Evolutionary conservation across 2,888 invertebrate genomes (phyloP), one percentile per base, ranked within the genome.

Genomic region (Latrodectus elegans): DNA sequence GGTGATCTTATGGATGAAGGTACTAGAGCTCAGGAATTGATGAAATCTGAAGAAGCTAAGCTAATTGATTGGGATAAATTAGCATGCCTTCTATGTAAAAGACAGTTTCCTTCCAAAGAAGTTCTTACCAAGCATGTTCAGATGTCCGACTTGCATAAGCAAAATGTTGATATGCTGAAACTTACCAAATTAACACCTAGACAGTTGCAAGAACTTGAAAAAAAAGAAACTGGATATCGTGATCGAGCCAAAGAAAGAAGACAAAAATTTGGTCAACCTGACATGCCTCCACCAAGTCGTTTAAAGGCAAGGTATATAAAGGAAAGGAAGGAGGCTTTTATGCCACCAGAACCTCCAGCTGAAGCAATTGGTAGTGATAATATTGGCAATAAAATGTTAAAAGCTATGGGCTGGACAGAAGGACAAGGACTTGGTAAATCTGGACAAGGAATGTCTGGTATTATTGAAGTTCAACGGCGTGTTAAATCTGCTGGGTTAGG

Each of bases 321-420:
- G 91, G 93, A 93, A 83, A 92, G 78, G 22, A 88, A 87, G 77
- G 78, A 89, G 51, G 76, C 87, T 4, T 88, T 71, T 68, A 70
- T 92, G 89, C 91, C 93, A 91, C 91, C 93, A 91, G 94, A 91
- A 79, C 94, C 94, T 0, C 94, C 95, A 0, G 94, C 94, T 86
- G 94, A 95, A 92, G 94, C 96, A 88, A 94, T 97, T 91, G 94
- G 96, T 90, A 95, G 96, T 0, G 97, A 96, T 90, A 98, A 98
- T 91, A 96, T 99, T 87, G 99, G 99, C 10, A 99, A 96, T 92
- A 96, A 97, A 91, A 94, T 99, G 92, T 92, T 99, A 89, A 98
- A 99, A 92, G 98, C 97, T 93, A 99, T 99, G 99, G 99, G 99
- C 8, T 99, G 99, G 99, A 96, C 96, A 9, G 97, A 97, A 92